These are phyloP conservation scores for Lophochroa leadbeateri DNA, from an alignment of 2,113 vertebrate species.

Conservation along the genomic window DNA sequence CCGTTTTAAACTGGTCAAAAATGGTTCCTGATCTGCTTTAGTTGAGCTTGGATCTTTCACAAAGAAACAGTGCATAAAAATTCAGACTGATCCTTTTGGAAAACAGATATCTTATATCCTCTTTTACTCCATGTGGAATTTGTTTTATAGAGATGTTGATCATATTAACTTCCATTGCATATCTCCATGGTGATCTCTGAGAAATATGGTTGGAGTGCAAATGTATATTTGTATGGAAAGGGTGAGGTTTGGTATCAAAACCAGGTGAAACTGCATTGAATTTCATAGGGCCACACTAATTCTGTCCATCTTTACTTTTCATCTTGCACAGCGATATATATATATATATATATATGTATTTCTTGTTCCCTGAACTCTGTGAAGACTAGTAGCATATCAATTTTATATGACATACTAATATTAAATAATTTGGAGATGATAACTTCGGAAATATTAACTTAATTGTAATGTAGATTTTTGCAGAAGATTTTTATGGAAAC, in stretches of 20 bases:
- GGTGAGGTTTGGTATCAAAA: neutral
- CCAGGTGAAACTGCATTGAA: neutral
- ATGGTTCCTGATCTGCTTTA: neutral
- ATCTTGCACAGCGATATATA: neutral
- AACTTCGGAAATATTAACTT: neutral
- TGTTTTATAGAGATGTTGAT: conserved; percentile 9
- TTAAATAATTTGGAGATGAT: neutral
- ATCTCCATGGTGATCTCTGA: conserved; percentile 42
- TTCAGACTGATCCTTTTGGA: neutral
- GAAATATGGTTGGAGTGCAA: conserved; percentile 8
- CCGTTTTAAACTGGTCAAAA: neutral
- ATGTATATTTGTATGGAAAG: conserved; percentile 19
- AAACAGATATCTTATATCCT: neutral
- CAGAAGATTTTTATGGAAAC: neutral
- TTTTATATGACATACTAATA: neutral
- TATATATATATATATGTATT: neutral
- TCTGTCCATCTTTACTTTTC: neutral
- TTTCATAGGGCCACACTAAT: neutral
- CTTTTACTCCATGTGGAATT: conserved; percentile 17
- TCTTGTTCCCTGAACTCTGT: neutral
- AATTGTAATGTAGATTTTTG: neutral
- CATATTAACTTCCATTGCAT: conserved; percentile 6
- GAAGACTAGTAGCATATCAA: neutral
- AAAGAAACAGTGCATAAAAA: neutral
- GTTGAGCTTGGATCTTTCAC: neutral